A percentile compares a stretch with the other conserved stretches of the same genome.
phyloP scores from a whole-genome alignment of 2,797 vertebrate genomes.

The Pipistrellus nathusii region DNA sequence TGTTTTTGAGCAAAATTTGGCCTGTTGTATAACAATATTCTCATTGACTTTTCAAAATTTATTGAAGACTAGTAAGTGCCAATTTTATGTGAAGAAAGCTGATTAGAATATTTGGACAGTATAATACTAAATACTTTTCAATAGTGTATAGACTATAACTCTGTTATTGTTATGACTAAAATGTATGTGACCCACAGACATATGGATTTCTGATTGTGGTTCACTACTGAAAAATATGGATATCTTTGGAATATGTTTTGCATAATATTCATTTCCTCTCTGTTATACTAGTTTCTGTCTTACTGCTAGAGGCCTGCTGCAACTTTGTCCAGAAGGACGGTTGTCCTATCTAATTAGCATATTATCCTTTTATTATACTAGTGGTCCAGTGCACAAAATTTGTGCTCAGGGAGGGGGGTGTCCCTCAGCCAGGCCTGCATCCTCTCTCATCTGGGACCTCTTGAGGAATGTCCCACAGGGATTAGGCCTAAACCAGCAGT shows the following conservation, averaged over 20 bases:
- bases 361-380: too few species aligned
- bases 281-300: neutral
- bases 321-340: too few species aligned
- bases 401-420: too few species aligned
- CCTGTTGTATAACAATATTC: conserved; percentile 1
- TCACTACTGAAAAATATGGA: conserved; percentile 26
- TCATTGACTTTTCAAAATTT: conserved; percentile 23
- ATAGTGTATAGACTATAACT: conserved; percentile 29
- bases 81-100: conserved; percentile 25
- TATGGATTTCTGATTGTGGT: neutral
- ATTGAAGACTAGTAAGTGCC: conserved; percentile 23
- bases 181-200: neutral
- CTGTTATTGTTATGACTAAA: conserved; percentile 6
- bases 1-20: conserved; percentile 41
- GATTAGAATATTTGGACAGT: conserved; percentile 21
- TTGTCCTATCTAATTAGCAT: too few species aligned
- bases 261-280: conserved; percentile 22
- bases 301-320: neutral
- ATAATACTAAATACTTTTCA: conserved; percentile 41
- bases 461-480: too few species aligned
- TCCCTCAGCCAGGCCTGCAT: too few species aligned
- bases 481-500: too few species aligned
- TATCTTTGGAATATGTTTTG: neutral
- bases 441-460: too few species aligned
- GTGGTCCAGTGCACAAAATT: too few species aligned